phyloP scores from a whole-genome alignment of 2,797 vertebrate genomes.

The Sus cebifrons region DNA sequence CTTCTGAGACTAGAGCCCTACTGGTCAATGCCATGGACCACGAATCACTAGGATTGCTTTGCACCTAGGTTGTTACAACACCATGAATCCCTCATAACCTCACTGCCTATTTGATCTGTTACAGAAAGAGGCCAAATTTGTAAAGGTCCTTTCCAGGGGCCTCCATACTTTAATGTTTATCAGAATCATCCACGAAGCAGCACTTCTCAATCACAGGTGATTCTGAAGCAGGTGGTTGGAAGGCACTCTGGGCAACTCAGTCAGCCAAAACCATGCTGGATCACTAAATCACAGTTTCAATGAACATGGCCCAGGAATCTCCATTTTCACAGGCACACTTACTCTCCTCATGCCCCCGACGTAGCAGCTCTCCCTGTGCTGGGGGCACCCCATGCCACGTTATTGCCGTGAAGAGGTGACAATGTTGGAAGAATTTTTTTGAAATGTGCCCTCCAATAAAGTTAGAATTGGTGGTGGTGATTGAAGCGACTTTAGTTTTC shows the following conservation, averaged over 20 bases:
- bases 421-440: neutral
- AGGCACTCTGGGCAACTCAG: constrained; percentile 1
- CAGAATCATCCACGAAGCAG: neutral
- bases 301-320: neutral
- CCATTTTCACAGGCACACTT: neutral
- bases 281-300: neutral
- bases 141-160: neutral
- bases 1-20: neutral
- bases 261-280: neutral
- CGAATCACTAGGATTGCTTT: neutral
- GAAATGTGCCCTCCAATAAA: neutral
- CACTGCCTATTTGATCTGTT: neutral
- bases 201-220: neutral
- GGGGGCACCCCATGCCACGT: too few relatives aligned
- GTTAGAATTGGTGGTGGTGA: neutral
- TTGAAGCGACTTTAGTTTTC: neutral
- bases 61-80: neutral
- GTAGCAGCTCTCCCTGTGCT: neutral
- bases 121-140: constrained; percentile 35
- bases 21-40: neutral
- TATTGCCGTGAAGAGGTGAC: neutral
- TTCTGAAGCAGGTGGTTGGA: constrained; percentile 39
- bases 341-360: neutral
- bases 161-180: neutral
- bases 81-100: neutral